Conservation (phyloP, 1,140 invertebrate species). For the Nasonia giraulti region DNA sequence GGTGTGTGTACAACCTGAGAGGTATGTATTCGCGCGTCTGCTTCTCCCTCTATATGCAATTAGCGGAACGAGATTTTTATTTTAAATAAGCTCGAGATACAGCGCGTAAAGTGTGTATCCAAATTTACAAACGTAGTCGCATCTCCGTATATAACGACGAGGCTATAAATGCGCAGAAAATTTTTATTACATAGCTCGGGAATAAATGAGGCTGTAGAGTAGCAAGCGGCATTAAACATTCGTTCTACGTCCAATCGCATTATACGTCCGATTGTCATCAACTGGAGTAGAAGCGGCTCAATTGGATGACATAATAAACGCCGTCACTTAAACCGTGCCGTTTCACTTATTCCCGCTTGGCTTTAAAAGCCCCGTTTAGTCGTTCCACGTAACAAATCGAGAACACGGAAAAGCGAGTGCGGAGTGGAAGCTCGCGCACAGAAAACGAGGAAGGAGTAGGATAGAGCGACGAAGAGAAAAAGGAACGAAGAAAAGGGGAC, state of each 20-base stretch:
- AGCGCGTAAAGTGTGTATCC: no score
- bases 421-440: not conserved
- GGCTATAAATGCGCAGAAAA: not conserved
- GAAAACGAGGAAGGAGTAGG: not conserved
- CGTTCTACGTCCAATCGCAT: conserved; percentile 38
- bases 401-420: conserved; percentile 1
- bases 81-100: no score
- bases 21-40: not conserved
- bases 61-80: no score
- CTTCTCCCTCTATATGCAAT: not conserved
- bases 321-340: conserved; percentile 36
- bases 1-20: not conserved
- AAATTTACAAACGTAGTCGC: not conserved
- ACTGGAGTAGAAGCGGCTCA: conserved; percentile 41
- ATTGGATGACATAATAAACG: conserved; percentile 53
- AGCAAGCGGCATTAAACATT: conserved; percentile 39
- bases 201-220: not conserved
- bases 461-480: not conserved
- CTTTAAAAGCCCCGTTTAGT: conserved; percentile 23
- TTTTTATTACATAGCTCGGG: not conserved
- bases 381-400: conserved; percentile 47
- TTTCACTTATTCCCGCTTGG: conserved; percentile 38
- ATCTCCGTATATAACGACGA: not conserved
- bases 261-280: conserved; percentile 48
- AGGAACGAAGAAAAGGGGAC: not conserved